Evolutionary conservation across 2,797 vertebrate species (phyloP), one percentile per base, ranked within the genome.

Genomic region (Enteromius unitaeniatus): DNA sequence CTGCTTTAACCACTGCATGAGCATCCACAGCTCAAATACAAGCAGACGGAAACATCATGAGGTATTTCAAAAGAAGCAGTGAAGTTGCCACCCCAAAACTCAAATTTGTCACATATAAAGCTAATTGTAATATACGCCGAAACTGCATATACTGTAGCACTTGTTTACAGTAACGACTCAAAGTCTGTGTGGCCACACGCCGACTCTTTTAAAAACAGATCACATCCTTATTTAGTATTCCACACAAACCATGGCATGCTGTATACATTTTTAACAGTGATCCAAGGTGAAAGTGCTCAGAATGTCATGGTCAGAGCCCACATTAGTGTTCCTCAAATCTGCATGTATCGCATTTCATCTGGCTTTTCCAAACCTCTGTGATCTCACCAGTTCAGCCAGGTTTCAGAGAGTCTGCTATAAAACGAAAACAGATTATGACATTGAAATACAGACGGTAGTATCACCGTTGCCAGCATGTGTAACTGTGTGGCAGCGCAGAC

Each of bases 181-280:
- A 19, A 47, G 28, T 51, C 17, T 2, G 6, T 15, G 37, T 47
- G 55, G 58, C 23, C 6, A 3, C 58, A 70, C 1, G 23, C 47
- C 15, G 89, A 91, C 91, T 92, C 86, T 47, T 92, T 92, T 86
- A 65, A 65, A 85, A 65, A 82, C 69, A 81, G 84, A 91, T 85
- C 82, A 82, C 69, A 51, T 79, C 83, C 85, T 45, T 68, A 73
- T 77, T 86, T 81, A 55, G 17, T 70, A 86, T 83, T 77, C 81
- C 64, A 70, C 70, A 17, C 55, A 81, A 68, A 74, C 87, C 89
- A 80, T 69, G 84, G 87, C 47, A 90, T 90, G 89, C 90, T 88
- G 89, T 90, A 81, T 77, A 72, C 82, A 81, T 86, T 86, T 84
- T 81, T 72, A 81, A 81, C 64, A 78, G 74, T 23, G 28, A 68